These are phyloP conservation scores for Trochalopteron elliotii DNA, from an alignment of 2,113 vertebrate species.

Conservation along the genomic window DNA sequence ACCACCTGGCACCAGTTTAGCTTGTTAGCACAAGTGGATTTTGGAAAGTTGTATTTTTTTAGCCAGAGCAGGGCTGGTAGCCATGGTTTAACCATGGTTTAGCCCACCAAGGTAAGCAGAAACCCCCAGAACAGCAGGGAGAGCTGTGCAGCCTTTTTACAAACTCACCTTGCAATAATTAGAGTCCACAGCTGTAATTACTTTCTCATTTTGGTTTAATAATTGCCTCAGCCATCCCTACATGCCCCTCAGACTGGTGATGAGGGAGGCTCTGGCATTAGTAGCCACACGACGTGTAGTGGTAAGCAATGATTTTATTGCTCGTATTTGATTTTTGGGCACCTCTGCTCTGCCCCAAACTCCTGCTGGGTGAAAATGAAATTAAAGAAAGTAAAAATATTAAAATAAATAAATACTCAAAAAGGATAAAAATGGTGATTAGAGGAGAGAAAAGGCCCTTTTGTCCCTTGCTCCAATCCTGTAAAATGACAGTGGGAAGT, in stretches of 20 bases:
- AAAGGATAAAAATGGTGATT: not conserved
- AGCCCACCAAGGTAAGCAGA: not conserved
- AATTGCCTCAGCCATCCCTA: slow-evolving; percentile 16
- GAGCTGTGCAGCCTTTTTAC: not conserved
- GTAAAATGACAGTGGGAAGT: not conserved
- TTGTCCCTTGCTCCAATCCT: rapidly evolving
- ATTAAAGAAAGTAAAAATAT: not conserved
- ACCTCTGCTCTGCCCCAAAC: too few species aligned
- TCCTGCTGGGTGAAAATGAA: rapidly evolving
- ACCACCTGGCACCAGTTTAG: not conserved
- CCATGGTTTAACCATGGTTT: not conserved
- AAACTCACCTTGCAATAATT: slow-evolving; percentile 55
- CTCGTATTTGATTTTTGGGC: not conserved
- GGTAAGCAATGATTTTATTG: not conserved
- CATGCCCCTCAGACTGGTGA: not conserved
- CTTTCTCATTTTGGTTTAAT: not conserved
- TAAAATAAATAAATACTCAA: not conserved
- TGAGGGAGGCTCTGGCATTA: not conserved
- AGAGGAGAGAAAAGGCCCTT: not conserved
- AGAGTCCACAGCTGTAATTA: slow-evolving; percentile 51
- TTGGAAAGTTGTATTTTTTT: not conserved
- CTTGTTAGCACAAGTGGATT: not conserved
- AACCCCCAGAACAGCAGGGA: not conserved
- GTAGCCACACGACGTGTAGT: rapidly evolving
- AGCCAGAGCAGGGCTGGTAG: not conserved